These are phyloP conservation scores for Athene noctua DNA, from an alignment of 2,113 vertebrate species.

Conservation along the genomic window DNA sequence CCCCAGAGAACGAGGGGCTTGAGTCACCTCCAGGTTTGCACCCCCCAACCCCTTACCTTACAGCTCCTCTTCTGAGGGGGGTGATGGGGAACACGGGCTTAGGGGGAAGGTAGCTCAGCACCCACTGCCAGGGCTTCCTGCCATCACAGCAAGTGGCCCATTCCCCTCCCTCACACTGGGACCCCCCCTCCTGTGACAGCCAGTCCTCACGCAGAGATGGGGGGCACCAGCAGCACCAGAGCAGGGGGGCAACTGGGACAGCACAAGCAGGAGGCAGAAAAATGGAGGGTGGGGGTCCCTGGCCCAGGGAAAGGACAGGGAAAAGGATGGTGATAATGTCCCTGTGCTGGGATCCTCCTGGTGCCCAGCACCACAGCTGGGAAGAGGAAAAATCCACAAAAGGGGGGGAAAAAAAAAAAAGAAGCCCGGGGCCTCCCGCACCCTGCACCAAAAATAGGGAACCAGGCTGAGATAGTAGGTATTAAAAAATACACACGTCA, in stretches of 20 bases:
- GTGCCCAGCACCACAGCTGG: not conserved
- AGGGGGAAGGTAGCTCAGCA: no score
- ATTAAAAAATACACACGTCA: constrained; percentile 54
- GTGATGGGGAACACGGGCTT: no score
- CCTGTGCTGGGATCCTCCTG: not conserved
- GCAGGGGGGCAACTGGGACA: not conserved
- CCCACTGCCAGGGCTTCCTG: no score
- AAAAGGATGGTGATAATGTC: accelerated
- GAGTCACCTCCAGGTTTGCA: not conserved
- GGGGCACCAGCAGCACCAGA: not conserved
- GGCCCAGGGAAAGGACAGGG: no score
- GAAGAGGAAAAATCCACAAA: not conserved
- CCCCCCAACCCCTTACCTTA: not conserved
- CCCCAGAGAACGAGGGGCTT: no score
- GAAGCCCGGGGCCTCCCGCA: not conserved
- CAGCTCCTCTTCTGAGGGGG: not conserved
- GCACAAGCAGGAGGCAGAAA: not conserved
- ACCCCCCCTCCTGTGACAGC: no score
- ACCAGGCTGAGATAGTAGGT: not conserved
- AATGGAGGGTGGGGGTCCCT: not conserved
- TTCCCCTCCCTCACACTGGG: no score
- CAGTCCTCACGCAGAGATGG: accelerated
- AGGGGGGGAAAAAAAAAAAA: not conserved
- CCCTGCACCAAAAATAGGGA: not conserved
- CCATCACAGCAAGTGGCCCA: no score